A percentile compares a stretch with the other conserved stretches of the same genome.
These are phyloP conservation scores for Drosophila parthenogenetica DNA, from an alignment of 2,888 invertebrate genomes.

Conservation along the genomic window DNA sequence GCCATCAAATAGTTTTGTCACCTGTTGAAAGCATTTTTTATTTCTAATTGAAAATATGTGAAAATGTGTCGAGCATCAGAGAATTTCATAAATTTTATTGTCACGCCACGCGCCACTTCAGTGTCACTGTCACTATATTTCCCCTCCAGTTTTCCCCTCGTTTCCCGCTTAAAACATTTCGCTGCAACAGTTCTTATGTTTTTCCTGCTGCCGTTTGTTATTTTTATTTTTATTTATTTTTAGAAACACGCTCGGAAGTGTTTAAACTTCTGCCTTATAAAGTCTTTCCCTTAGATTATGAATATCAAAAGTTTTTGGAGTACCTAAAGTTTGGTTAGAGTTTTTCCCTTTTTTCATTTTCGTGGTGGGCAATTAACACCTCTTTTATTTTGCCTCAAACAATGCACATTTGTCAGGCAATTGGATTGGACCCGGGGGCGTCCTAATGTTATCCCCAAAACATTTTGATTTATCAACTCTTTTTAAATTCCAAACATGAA, in stretches of 20 bases:
- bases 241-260: conserved; percentile 11
- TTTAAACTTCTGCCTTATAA: neutral
- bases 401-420: conserved; percentile 66
- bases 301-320: conserved; percentile 37
- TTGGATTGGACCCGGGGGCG: conserved; percentile 42
- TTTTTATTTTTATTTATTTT: conserved; percentile 30
- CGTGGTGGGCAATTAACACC: conserved; percentile 73
- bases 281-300: conserved; percentile 41
- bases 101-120: conserved; percentile 51
- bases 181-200: conserved; percentile 2
- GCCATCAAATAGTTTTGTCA: conserved; percentile 79
- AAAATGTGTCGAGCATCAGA: conserved; percentile 22
- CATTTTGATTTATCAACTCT: conserved; percentile 82
- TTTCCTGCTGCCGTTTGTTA: conserved; percentile 14
- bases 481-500: conserved; percentile 74
- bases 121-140: conserved; percentile 41
- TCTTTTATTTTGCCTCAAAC: conserved; percentile 38
- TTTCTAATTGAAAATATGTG: conserved; percentile 52
- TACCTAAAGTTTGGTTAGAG: conserved; percentile 19
- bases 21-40: conserved; percentile 80
- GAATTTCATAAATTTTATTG: conserved; percentile 67
- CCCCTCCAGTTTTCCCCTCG: neutral
- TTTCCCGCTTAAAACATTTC: neutral
- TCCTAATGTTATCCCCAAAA: conserved; percentile 49
- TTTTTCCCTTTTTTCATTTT: neutral